These are phyloP conservation scores for Scolopax mira DNA, from an alignment of 2,113 vertebrate species.

Conservation along the genomic window DNA sequence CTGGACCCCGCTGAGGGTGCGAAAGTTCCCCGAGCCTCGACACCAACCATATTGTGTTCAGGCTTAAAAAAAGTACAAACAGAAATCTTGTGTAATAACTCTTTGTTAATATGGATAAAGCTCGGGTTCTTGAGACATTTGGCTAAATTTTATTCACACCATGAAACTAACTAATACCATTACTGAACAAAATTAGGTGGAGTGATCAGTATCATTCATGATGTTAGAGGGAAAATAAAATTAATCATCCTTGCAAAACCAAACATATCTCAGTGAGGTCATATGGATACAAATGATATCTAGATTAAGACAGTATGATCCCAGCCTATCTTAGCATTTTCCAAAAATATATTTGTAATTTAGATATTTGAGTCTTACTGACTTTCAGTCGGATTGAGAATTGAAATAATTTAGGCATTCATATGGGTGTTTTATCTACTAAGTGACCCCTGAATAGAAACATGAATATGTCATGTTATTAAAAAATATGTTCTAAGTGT, in stretches of 20 bases:
- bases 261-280: not conserved
- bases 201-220: not conserved
- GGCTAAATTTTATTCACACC: not conserved
- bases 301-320: not conserved
- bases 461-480: not conserved
- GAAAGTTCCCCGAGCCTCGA: not conserved
- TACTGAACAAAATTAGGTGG: not conserved
- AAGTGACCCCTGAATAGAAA: not conserved
- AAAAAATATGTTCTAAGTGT: not conserved
- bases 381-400: not conserved
- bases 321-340: not conserved
- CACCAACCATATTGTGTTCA: not conserved
- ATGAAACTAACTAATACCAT: not conserved
- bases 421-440: not conserved
- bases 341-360: not conserved
- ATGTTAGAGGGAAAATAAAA: not conserved
- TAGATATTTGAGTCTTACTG: not conserved
- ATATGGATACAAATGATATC: not conserved
- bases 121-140: rapidly evolving
- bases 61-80: not conserved
- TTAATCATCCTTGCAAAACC: not conserved
- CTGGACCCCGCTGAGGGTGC: not conserved
- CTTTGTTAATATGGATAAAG: not conserved
- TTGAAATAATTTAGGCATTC: not conserved
- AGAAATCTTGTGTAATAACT: not conserved